These are phyloP conservation scores for Pollenia labialis DNA, from an alignment of 2,888 invertebrate species.

Conservation along the genomic window DNA sequence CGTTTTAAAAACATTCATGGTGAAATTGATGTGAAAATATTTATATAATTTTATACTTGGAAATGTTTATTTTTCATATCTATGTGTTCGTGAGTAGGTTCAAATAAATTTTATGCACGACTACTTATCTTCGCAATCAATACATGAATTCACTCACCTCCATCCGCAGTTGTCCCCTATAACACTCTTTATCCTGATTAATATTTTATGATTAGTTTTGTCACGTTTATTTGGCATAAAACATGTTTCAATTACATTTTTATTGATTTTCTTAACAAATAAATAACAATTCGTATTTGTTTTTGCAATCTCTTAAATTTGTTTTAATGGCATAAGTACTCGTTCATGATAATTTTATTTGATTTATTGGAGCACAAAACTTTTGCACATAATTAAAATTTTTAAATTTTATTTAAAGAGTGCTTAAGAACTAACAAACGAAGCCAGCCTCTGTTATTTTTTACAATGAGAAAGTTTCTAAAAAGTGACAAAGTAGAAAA, in stretches of 20 bases:
- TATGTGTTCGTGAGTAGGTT: not conserved
- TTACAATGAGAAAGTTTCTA: too few species aligned
- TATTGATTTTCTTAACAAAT: slow-evolving; percentile 5
- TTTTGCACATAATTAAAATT: too few species aligned
- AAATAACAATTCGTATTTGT: too few species aligned
- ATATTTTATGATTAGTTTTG: not conserved
- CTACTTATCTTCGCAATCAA: not conserved
- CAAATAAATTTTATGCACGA: not conserved
- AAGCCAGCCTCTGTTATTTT: too few species aligned
- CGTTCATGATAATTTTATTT: too few species aligned
- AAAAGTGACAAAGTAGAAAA: too few species aligned
- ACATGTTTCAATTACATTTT: slow-evolving; percentile 47
- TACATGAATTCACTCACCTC: not conserved
- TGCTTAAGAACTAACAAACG: too few species aligned
- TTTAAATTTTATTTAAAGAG: too few species aligned
- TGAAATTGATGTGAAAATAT: not conserved
- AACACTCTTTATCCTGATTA: not conserved
- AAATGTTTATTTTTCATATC: not conserved
- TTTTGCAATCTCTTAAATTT: too few species aligned
- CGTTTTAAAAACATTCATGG: not conserved
- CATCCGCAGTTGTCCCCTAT: not conserved
- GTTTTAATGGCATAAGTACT: too few species aligned
- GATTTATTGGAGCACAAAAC: too few species aligned
- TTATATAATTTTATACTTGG: not conserved
- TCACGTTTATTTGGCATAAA: slow-evolving; percentile 30